These are phyloP conservation scores for Bombus ignitus DNA, from an alignment of 1,140 invertebrate species.

Conservation along the genomic window DNA sequence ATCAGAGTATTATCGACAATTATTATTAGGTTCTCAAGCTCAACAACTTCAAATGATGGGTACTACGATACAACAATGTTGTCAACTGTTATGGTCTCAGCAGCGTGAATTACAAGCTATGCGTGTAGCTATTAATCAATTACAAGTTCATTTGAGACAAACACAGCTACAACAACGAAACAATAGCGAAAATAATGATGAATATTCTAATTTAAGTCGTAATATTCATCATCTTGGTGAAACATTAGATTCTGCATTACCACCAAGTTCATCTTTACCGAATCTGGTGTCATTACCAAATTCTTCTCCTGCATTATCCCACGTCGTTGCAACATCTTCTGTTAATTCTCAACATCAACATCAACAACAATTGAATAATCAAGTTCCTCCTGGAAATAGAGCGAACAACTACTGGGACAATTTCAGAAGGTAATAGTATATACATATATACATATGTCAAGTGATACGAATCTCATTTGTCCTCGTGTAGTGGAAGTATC, in stretches of 20 bases:
- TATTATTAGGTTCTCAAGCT: slow-evolving; percentile 82
- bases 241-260: slow-evolving; percentile 69
- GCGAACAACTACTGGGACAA: slow-evolving; percentile 97
- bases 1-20: slow-evolving; percentile 76
- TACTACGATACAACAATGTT: slow-evolving; percentile 85
- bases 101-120: slow-evolving; percentile 84
- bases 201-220: slow-evolving; percentile 73
- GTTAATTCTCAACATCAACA: slow-evolving; percentile 65
- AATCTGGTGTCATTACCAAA: slow-evolving; percentile 76
- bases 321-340: slow-evolving; percentile 53
- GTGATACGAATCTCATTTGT: slow-evolving; percentile 14
- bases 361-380: slow-evolving; percentile 88
- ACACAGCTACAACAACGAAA: slow-evolving; percentile 57
- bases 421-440: slow-evolving; percentile 89
- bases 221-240: slow-evolving; percentile 69
- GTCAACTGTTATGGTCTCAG: slow-evolving; percentile 85
- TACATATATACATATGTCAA: slow-evolving; percentile 20
- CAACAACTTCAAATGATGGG: slow-evolving; percentile 85
- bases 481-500: slow-evolving; percentile 8
- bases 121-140: slow-evolving; percentile 76
- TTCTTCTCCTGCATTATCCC: slow-evolving; percentile 66
- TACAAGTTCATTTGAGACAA: slow-evolving; percentile 74
- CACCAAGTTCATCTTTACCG: slow-evolving; percentile 76
- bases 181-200: slow-evolving; percentile 67
- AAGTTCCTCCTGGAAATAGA: slow-evolving; percentile 92